Conservation (phyloP, 2,888 invertebrate genomes). For the Pollenia griseotomentosa region DNA sequence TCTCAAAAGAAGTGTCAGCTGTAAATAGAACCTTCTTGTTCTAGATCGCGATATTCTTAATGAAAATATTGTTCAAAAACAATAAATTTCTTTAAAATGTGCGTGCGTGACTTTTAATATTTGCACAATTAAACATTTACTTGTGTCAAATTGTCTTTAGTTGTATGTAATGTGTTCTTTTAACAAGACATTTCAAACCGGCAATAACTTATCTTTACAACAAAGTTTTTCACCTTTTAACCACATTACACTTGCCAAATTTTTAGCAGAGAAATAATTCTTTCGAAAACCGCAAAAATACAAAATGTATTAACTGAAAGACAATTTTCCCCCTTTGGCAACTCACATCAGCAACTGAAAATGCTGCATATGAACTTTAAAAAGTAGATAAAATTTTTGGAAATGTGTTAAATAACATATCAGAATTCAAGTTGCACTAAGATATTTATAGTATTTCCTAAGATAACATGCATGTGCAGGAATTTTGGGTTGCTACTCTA, state of each 20-base stretch:
- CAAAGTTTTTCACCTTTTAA: not conserved
- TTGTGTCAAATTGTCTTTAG: too few species aligned
- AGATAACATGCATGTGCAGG: not conserved
- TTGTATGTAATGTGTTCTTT: not conserved
- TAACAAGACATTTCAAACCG: constrained; percentile 6
- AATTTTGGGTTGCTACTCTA: not conserved
- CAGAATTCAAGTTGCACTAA: not conserved
- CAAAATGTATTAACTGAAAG: constrained; percentile 2
- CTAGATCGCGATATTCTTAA: too few species aligned
- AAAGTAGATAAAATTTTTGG: not conserved
- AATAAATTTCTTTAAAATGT: too few species aligned
- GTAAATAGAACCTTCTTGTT: too few species aligned
- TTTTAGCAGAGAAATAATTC: constrained; percentile 10
- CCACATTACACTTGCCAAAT: constrained; percentile 25
- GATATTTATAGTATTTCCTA: not conserved
- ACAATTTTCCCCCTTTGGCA: not conserved
- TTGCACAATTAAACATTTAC: too few species aligned
- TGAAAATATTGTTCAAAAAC: too few species aligned
- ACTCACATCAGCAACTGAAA: not conserved
- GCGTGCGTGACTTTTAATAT: too few species aligned
- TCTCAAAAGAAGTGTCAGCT: too few species aligned
- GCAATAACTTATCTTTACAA: not conserved
- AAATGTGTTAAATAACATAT: not conserved
- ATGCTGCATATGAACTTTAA: not conserved
- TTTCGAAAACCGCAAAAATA: constrained; percentile 36